Evolutionary conservation across 2,113 vertebrate species (phyloP).

Genomic region (Chamaetylas fuelleborni): DNA sequence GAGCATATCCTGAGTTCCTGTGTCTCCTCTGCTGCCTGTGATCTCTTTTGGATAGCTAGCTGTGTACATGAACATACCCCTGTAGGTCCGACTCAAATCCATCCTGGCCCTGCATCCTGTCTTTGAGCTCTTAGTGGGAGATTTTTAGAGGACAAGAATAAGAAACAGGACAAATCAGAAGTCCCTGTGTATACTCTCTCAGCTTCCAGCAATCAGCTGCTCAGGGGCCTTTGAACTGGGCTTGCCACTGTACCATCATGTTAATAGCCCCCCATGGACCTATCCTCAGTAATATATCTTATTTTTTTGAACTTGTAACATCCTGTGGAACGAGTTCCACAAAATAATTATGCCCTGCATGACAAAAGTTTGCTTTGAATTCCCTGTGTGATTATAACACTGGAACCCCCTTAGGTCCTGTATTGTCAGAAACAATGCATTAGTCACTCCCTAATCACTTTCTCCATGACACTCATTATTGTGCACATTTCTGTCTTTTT

Average conservation of each 20-base stretch:
- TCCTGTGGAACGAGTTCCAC: slow-evolving; percentile 22
- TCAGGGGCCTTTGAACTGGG: background rate
- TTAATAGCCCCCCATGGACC: slow-evolving; percentile 57
- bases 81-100: background rate
- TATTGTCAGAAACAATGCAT: slow-evolving; percentile 52
- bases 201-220: slow-evolving; percentile 53
- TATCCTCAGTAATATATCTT: background rate
- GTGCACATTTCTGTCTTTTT: background rate
- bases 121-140: background rate
- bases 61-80: background rate
- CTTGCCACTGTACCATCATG: slow-evolving; percentile 6
- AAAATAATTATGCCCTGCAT: slow-evolving; percentile 64
- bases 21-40: background rate
- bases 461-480: slow-evolving; percentile 35
- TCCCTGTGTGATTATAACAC: background rate
- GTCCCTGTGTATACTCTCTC: background rate
- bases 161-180: slow-evolving; percentile 17
- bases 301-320: slow-evolving; percentile 43
- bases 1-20: background rate
- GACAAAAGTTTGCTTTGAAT: slow-evolving; percentile 53
- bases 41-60: background rate
- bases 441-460: slow-evolving; percentile 53
- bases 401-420: slow-evolving; percentile 38
- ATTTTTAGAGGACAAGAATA: background rate
- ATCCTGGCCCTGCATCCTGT: background rate